Evolutionary conservation across 2,797 vertebrate species (phyloP).

Genomic region (Simalia tracyae): DNA sequence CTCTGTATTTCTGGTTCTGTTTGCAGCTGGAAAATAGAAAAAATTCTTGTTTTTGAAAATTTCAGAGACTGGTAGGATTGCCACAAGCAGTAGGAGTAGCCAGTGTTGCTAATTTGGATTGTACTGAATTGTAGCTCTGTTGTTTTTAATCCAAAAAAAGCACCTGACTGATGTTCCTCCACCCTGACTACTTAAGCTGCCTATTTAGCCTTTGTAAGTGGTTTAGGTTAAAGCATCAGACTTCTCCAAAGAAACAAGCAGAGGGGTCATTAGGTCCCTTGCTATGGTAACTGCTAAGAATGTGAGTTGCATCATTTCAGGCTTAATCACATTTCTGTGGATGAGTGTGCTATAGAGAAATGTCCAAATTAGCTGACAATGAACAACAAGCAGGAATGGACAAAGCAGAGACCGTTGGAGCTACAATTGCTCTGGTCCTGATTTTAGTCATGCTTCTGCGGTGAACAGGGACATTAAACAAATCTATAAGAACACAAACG

Average conservation of each 20-base stretch:
- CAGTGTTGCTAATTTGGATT: not conserved
- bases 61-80: not conserved
- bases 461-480: not conserved
- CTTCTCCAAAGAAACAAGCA: not conserved
- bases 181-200: not conserved
- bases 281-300: not conserved
- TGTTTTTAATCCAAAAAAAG: not conserved
- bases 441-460: not conserved
- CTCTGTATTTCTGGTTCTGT: not conserved
- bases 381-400: not conserved
- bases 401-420: not conserved
- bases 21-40: not conserved
- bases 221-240: not conserved
- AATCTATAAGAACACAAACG: not conserved
- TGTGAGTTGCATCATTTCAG: not conserved
- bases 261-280: not conserved
- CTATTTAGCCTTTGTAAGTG: not conserved
- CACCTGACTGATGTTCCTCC: not conserved
- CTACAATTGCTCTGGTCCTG: not conserved
- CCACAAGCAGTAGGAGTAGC: conserved; percentile 7
- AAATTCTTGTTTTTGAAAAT: not conserved
- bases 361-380: not conserved
- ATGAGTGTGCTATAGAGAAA: not conserved
- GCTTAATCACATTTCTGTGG: not conserved
- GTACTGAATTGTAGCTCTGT: not conserved